phyloP scores from a whole-genome alignment of 2,888 invertebrate species.

The Oscheius onirici region DNA sequence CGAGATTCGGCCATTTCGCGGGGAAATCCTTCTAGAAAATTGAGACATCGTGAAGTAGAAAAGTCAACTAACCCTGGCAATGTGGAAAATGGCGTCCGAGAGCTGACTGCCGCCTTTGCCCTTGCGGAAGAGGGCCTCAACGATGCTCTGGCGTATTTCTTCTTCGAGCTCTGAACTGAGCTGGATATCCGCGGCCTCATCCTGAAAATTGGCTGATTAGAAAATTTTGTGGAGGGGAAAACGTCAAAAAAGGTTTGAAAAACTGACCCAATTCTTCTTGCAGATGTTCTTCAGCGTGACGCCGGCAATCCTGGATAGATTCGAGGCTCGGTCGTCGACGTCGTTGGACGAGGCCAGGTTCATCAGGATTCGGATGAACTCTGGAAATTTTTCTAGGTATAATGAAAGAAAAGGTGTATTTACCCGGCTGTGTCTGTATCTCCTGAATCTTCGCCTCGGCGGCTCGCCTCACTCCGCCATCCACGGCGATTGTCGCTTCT shows the following conservation, averaged over 20 bases:
- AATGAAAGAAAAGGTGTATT: neutral
- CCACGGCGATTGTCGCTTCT: conserved; percentile 70
- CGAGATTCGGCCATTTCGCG: conserved; percentile 90
- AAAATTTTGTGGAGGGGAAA: neutral
- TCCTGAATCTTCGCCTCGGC: conserved; percentile 63
- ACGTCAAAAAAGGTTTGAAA: neutral
- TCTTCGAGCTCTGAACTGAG: conserved; percentile 53
- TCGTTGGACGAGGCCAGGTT: neutral
- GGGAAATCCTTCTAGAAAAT: conserved; percentile 87
- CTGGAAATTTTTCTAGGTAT: neutral
- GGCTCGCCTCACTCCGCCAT: conserved; percentile 69
- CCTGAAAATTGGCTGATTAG: conserved; percentile 34
- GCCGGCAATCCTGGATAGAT: conserved; percentile 89
- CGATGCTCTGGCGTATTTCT: conserved; percentile 78
- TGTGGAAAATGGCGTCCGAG: conserved; percentile 74
- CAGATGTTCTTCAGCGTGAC: conserved; percentile 96
- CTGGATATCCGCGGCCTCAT: conserved; percentile 51
- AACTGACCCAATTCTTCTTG: conserved; percentile 86
- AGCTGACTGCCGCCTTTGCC: conserved; percentile 88
- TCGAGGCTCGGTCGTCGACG: conserved; percentile 73
- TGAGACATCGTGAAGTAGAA: neutral
- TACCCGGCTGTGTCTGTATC: conserved; percentile 33
- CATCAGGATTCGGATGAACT: neutral
- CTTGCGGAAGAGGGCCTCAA: conserved; percentile 87
- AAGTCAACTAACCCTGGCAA: conserved; percentile 63